Conservation (phyloP, 2,888 invertebrate species). For the Himalopsyche anomala region DNA sequence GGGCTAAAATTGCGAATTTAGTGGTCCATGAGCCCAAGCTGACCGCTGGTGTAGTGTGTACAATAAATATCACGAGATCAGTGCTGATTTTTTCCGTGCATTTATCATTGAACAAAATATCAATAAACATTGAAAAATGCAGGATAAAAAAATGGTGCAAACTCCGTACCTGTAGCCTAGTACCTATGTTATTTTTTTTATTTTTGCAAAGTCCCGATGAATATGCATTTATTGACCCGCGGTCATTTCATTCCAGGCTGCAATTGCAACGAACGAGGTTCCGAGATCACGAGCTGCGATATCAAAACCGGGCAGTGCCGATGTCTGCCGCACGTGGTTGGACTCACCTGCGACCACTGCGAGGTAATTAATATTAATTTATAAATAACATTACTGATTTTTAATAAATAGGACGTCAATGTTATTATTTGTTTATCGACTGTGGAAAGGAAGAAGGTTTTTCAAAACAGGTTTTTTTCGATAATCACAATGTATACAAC, state of each 20-base stretch:
- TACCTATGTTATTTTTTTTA: background rate
- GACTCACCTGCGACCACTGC: slow-evolving; percentile 86
- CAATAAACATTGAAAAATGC: background rate
- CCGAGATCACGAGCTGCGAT: slow-evolving; percentile 84
- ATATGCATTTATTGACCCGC: slow-evolving; percentile 45
- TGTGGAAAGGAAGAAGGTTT: too few species aligned
- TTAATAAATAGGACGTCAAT: background rate
- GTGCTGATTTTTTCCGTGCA: too few species aligned
- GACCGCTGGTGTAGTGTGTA: too few species aligned
- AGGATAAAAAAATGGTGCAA: background rate
- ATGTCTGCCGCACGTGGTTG: slow-evolving; percentile 84
- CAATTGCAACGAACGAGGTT: slow-evolving; percentile 86
- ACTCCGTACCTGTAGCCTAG: background rate
- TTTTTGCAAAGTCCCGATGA: slow-evolving; percentile 22
- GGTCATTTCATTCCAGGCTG: slow-evolving; percentile 83
- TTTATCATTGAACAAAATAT: too few species aligned
- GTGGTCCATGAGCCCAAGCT: too few species aligned
- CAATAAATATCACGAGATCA: too few species aligned
- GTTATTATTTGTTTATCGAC: background rate
- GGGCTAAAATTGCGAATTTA: too few species aligned
- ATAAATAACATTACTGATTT: background rate
- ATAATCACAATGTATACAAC: too few species aligned
- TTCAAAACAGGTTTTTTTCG: too few species aligned
- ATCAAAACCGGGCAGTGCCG: slow-evolving; percentile 87
- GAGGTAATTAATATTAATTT: slow-evolving; percentile 74